Evolutionary conservation across 1,140 invertebrate genomes (phyloP).

Genomic region (Littorina saxatilis): DNA sequence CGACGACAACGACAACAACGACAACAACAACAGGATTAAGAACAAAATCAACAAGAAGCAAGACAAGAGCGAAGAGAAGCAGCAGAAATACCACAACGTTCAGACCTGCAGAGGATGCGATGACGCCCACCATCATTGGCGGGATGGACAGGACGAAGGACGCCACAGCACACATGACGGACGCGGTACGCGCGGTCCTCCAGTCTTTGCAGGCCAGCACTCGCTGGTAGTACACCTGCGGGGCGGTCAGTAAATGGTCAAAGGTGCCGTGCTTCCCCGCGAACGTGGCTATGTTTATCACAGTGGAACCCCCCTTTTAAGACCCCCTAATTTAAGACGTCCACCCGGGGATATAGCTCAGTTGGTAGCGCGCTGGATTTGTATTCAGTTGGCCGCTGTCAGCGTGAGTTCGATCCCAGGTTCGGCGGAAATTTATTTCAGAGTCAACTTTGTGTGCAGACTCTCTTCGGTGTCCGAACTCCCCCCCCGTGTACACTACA

Average conservation of each 20-base stretch:
- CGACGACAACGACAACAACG: neutral
- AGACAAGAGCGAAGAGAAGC: neutral
- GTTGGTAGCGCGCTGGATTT: too few relatives aligned
- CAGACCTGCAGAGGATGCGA: neutral
- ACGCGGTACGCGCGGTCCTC: conserved; percentile 89
- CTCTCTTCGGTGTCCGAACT: too few relatives aligned
- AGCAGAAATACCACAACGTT: too few relatives aligned
- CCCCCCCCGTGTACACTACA: too few relatives aligned
- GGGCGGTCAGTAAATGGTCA: neutral
- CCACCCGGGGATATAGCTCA: neutral
- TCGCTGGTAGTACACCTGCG: conserved; percentile 94
- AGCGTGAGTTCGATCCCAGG: too few relatives aligned
- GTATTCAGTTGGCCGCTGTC: too few relatives aligned
- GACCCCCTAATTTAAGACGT: neutral
- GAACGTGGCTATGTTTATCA: neutral
- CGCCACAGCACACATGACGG: conserved; percentile 93
- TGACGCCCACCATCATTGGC: conserved; percentile 90
- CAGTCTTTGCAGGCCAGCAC: conserved; percentile 95
- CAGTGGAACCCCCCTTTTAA: too few relatives aligned
- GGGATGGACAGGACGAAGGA: conserved; percentile 96
- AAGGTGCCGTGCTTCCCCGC: neutral
- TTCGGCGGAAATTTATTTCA: too few relatives aligned
- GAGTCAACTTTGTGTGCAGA: too few relatives aligned
- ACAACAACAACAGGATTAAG: too few relatives aligned
- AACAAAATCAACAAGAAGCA: neutral